phyloP scores from a whole-genome alignment of 2,888 invertebrate species.

The Scaptomyza reducta region DNA sequence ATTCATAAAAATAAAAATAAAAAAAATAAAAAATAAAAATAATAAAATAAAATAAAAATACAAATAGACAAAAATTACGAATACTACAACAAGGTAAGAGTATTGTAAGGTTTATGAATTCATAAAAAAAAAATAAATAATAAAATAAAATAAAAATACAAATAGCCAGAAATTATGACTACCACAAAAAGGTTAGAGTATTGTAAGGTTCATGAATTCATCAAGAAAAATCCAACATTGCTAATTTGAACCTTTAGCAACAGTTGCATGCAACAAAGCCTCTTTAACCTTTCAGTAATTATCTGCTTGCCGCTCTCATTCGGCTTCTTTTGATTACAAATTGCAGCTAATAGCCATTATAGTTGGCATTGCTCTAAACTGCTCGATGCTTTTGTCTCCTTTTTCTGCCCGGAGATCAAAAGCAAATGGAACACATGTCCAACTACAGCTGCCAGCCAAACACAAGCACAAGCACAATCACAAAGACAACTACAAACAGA shows the following conservation, averaged over 20 bases:
- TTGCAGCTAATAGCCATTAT: slow-evolving; percentile 23
- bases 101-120: too few relatives aligned
- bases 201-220: too few relatives aligned
- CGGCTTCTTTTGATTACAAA: background rate
- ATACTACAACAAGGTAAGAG: too few relatives aligned
- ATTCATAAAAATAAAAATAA: too few relatives aligned
- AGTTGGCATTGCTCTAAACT: background rate
- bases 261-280: background rate
- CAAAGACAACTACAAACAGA: slow-evolving; percentile 7
- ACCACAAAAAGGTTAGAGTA: too few relatives aligned
- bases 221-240: too few relatives aligned
- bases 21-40: too few relatives aligned
- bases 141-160: too few relatives aligned
- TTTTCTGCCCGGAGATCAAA: slow-evolving; percentile 31
- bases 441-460: slow-evolving; percentile 18
- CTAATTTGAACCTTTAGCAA: background rate
- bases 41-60: too few relatives aligned
- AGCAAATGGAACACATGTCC: slow-evolving; percentile 60
- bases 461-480: slow-evolving; percentile 2
- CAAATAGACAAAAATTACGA: too few relatives aligned
- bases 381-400: background rate
- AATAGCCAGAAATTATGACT: too few relatives aligned
- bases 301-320: background rate
- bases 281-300: background rate
- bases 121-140: too few relatives aligned